phyloP scores from a whole-genome alignment of 2,797 vertebrate species.

The Sebastes taczanowskii region DNA sequence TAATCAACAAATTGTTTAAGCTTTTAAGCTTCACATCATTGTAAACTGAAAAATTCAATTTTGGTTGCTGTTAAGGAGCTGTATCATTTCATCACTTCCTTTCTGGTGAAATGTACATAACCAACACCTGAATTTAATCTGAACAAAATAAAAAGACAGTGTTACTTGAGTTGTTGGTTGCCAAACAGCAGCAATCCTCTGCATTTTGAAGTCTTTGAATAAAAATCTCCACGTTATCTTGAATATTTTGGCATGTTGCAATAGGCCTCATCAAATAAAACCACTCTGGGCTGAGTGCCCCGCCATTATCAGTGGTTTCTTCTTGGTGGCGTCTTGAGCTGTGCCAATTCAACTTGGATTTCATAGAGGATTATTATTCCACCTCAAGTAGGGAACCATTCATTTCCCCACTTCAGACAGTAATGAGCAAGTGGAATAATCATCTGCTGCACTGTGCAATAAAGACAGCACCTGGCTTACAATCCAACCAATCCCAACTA shows the following conservation, averaged over 20 bases:
- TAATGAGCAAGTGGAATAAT: slow-evolving; percentile 62
- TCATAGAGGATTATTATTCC: slow-evolving; percentile 58
- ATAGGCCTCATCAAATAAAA: slow-evolving; percentile 37
- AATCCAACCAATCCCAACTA: slow-evolving; percentile 39
- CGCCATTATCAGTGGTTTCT: slow-evolving; percentile 43
- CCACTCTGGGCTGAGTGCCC: slow-evolving; percentile 29
- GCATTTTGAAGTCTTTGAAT: not conserved
- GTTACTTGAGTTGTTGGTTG: not conserved
- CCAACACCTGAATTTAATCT: not conserved
- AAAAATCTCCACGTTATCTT: not conserved
- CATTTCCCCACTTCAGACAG: slow-evolving; percentile 62
- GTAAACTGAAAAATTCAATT: not conserved
- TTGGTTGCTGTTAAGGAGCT: not conserved
- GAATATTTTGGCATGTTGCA: not conserved
- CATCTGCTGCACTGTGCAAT: slow-evolving; percentile 41
- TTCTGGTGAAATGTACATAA: not conserved
- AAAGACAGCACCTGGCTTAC: slow-evolving; percentile 54
- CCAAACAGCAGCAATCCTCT: not conserved
- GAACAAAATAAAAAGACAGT: not conserved
- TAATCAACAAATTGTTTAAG: not conserved
- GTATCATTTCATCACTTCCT: not conserved
- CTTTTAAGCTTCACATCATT: not conserved
- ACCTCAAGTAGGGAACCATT: slow-evolving; percentile 54
- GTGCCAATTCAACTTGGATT: slow-evolving; percentile 57
- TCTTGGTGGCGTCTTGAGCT: slow-evolving; percentile 20